A percentile compares a stretch with the other conserved stretches of the same genome.
phyloP scores from a whole-genome alignment of 2,797 vertebrate species.

The Sphenodon punctatus region DNA sequence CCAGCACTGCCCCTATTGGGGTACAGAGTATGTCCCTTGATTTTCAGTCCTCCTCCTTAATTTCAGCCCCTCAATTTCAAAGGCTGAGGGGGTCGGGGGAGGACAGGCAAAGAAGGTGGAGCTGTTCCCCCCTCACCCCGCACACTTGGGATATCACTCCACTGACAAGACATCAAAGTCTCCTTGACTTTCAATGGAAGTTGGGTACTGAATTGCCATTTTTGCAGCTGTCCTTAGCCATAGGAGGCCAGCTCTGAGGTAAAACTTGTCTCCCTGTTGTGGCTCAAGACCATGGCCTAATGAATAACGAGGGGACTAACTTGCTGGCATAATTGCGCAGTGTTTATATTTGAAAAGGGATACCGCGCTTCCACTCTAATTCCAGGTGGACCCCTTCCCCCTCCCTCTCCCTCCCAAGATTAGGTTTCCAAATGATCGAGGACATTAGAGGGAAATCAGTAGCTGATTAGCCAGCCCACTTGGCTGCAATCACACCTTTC shows the following conservation, averaged over 20 bases:
- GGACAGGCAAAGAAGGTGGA: too few relatives aligned
- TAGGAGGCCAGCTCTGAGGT: not conserved
- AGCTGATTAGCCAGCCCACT: conserved; percentile 73
- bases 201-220: not conserved
- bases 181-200: not conserved
- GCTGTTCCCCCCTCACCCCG: too few relatives aligned
- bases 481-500: conserved; percentile 80
- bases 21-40: too few relatives aligned
- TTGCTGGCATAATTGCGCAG: conserved; percentile 51
- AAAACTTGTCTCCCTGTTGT: not conserved
- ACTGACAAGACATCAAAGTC: too few relatives aligned
- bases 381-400: conserved; percentile 49
- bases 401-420: conserved; percentile 64
- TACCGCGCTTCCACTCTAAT: conserved; percentile 70
- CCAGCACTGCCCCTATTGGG: too few relatives aligned
- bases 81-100: too few relatives aligned
- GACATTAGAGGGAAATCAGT: conserved; percentile 70
- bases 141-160: too few relatives aligned
- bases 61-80: too few relatives aligned
- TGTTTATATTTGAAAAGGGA: conserved; percentile 76
- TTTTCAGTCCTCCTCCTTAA: too few relatives aligned
- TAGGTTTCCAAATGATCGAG: conserved; percentile 71
- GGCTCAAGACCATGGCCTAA: not conserved
- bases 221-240: not conserved
- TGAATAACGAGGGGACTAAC: conserved; percentile 31